These are phyloP conservation scores for Danio rerio DNA, from an alignment of 2,113 vertebrate genomes.

Conservation along the genomic window DNA sequence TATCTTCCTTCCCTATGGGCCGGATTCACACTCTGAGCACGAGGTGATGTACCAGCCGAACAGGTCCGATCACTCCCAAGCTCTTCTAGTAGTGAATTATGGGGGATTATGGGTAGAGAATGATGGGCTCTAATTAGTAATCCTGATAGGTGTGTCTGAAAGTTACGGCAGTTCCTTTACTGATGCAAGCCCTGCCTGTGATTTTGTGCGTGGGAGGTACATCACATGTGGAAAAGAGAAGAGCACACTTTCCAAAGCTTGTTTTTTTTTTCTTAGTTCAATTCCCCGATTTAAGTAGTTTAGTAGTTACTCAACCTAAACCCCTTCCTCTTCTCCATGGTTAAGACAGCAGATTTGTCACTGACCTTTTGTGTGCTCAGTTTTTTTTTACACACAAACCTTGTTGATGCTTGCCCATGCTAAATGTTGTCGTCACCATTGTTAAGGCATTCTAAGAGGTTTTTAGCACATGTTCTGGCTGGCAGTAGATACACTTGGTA, in stretches of 20 bases:
- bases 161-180: not conserved
- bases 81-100: not conserved
- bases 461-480: not conserved
- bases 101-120: not conserved
- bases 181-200: not conserved
- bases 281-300: not conserved
- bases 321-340: not conserved
- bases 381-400: not conserved
- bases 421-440: not conserved
- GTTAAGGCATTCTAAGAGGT: not conserved
- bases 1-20: not conserved
- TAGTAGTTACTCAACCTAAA: not conserved
- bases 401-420: not conserved
- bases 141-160: conserved; percentile 6
- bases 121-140: not conserved
- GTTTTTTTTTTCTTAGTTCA: not conserved
- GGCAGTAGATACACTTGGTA: too few relatives aligned
- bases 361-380: not conserved
- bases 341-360: not conserved
- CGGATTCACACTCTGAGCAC: not conserved
- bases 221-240: not conserved
- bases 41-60: not conserved
- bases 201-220: not conserved
- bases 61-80: not conserved
- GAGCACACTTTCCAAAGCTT: not conserved